Percentiles rank a stretch among this genome's conserved stretches.
Conservation (phyloP, 2,113 vertebrate genomes). For the Clarias magur region DNA sequence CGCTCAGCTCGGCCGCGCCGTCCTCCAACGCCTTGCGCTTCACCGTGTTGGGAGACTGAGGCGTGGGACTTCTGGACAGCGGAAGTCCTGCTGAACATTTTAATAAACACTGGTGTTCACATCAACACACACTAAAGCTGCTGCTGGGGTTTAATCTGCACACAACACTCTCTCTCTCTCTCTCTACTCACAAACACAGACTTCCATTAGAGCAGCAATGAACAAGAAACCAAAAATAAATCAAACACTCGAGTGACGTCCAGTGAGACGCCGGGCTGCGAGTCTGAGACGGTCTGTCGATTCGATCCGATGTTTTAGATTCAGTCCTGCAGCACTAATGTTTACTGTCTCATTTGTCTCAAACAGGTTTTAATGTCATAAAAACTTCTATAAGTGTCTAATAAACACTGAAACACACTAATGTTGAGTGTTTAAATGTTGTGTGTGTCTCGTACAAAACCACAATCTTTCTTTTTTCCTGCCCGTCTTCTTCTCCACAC, state of each 20-base stretch:
- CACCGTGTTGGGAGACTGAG: constrained; percentile 43
- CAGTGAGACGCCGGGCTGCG: too few species aligned
- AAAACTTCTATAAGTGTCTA: too few species aligned
- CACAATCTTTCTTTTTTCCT: too few species aligned
- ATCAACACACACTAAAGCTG: background rate
- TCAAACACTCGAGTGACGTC: background rate
- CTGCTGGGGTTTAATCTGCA: background rate
- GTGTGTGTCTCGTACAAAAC: too few species aligned
- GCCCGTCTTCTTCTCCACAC: too few species aligned
- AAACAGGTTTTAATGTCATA: too few species aligned
- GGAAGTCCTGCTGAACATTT: background rate
- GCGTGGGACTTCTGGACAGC: constrained; percentile 38
- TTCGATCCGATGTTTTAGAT: too few species aligned
- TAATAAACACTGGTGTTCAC: background rate
- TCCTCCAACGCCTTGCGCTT: constrained; percentile 58
- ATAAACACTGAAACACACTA: too few species aligned
- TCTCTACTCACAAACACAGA: background rate
- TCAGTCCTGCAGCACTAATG: too few species aligned
- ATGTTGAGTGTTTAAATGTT: too few species aligned
- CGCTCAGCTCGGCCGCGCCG: constrained; percentile 36
- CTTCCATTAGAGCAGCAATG: background rate
- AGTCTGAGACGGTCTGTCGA: too few species aligned
- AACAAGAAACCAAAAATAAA: background rate
- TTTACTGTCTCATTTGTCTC: too few species aligned
- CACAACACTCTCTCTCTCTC: background rate